These are phyloP conservation scores for Hylaeus anthracinus DNA, from an alignment of 1,140 invertebrate genomes.

Conservation along the genomic window DNA sequence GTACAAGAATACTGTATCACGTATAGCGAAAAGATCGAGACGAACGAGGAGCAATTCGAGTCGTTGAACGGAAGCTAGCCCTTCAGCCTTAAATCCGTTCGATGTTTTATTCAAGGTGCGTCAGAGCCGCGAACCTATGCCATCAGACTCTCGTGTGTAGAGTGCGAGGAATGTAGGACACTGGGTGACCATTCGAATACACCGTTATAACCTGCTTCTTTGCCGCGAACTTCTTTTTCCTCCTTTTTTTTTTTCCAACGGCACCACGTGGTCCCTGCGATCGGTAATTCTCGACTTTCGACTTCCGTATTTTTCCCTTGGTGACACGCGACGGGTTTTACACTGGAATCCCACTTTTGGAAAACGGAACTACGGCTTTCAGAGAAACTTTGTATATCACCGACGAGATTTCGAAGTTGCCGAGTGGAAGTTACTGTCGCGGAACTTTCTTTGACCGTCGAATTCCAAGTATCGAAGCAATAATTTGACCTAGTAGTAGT, in stretches of 20 bases:
- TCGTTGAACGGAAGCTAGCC: neutral
- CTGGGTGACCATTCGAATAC: conserved; percentile 75
- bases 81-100: neutral
- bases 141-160: neutral
- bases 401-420: neutral
- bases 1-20: no score
- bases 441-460: no score
- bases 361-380: neutral
- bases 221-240: conserved; percentile 29
- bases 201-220: conserved; percentile 78
- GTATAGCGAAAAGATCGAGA: no score
- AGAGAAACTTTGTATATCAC: neutral
- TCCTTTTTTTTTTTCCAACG: conserved; percentile 22
- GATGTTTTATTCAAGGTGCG: conserved; percentile 7
- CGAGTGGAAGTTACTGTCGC: no score
- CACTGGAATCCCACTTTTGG: conserved; percentile 26
- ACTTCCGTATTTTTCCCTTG: conserved; percentile 39
- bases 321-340: neutral
- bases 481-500: no score
- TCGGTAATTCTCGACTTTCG: conserved; percentile 40
- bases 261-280: conserved; percentile 46
- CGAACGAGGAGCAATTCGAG: neutral
- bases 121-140: conserved; percentile 34
- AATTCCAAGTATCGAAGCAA: no score
- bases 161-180: conserved; percentile 75